Evolutionary conservation across 2,113 vertebrate species (phyloP), one percentile per base, ranked within the genome.

Genomic region (Clupea harengus): DNA sequence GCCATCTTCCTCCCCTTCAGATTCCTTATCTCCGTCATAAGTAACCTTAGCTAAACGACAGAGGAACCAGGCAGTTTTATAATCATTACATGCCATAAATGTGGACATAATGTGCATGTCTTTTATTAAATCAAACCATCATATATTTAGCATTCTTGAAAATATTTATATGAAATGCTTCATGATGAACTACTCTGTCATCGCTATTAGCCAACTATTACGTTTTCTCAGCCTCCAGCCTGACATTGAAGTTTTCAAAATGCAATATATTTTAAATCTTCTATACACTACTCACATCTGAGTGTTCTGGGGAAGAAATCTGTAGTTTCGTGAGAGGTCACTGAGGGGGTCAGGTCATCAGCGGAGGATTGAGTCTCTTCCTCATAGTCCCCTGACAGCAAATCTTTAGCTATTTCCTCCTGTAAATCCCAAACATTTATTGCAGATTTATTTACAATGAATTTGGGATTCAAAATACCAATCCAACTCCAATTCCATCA

Each of bases 301-400:
- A 99, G 95, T 45, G 97, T 98, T 88, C 98, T 95, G 89, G 98
- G 98, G 88, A 99, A 99, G 92, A 99, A 99, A 91, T 99, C 98
- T 0, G 97, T 97, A 89, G 98, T 93, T 91, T 99, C 98, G 28
- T 99, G 98, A 9, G 98, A 98, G 64, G 97, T 99, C 88, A 99
- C 98, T 2, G 98, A 99, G 2, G 98, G 98, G 25, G 97, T 99
- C 85, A 99, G 95, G 88, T 99, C 98, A 94, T 99, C 98, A 83
- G 98, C 98, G 81, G 98, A 99, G 32, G 98, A 99, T 91, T 99
- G 98, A 1, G 98, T 99, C 95, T 99, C 98, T 93, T 99, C 98
- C 87, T 99, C 98, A 91, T 95, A 96, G 89, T 99, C 98, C 72
- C 98, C 98, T 0, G 98, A 99, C 85, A 99, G 91, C n/a, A 99